phyloP scores from a whole-genome alignment of 2,113 vertebrate genomes.

The Phodopus roborovskii region DNA sequence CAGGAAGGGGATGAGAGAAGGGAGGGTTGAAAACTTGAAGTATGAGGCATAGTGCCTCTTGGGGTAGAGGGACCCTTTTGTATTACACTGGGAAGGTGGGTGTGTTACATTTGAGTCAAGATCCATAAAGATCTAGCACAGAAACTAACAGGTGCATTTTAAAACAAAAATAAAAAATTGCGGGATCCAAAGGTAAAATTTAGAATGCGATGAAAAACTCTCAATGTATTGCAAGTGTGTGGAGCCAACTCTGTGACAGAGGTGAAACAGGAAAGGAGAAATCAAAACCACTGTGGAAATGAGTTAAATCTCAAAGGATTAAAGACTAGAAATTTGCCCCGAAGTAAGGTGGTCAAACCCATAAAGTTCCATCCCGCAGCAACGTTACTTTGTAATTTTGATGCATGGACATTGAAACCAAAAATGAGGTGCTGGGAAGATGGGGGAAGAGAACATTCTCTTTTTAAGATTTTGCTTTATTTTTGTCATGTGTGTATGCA shows the following conservation, averaged over 20 bases:
- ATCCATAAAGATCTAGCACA: background rate
- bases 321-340: background rate
- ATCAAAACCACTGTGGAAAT: background rate
- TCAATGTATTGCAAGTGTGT: background rate
- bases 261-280: background rate
- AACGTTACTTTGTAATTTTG: background rate
- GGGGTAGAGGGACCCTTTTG: background rate
- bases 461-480: background rate
- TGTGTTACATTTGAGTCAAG: background rate
- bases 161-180: background rate
- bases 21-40: background rate
- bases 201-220: background rate
- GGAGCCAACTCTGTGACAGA: background rate
- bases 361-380: background rate
- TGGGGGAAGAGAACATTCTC: background rate
- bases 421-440: background rate
- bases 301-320: background rate
- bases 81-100: no score
- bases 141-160: background rate
- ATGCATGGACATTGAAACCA: background rate
- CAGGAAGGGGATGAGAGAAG: background rate
- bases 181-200: background rate
- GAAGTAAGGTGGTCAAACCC: background rate
- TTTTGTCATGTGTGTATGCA: background rate
- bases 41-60: background rate